phyloP scores from a whole-genome alignment of 2,113 vertebrate species.

The Ptyas mucosa region DNA sequence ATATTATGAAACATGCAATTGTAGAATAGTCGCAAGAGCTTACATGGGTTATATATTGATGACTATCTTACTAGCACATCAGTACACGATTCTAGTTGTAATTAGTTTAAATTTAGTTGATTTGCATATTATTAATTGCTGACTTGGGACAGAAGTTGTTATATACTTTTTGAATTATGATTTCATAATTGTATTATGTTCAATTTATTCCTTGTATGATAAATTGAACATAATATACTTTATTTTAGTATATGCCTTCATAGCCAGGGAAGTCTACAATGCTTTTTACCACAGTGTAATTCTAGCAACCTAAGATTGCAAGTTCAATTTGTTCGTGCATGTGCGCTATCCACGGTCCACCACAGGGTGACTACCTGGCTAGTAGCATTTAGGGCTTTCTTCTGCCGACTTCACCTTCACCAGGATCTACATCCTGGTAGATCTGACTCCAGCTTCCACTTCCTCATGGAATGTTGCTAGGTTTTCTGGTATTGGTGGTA shows the following conservation, averaged over 20 bases:
- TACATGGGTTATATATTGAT: not conserved
- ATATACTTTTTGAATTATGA: not conserved
- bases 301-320: not conserved
- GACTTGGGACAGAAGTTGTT: not conserved
- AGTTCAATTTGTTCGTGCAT: not conserved
- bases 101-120: not conserved
- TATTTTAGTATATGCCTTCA: not conserved
- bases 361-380: not conserved
- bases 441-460: not conserved
- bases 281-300: not conserved
- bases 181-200: not conserved
- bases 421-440: not conserved
- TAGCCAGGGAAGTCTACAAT: not conserved
- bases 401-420: not conserved
- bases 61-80: not conserved
- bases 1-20: not conserved
- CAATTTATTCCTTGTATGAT: not conserved
- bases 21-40: not conserved
- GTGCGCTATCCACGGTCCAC: not conserved
- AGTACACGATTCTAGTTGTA: not conserved
- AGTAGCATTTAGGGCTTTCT: not conserved
- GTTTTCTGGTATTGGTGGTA: not conserved
- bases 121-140: not conserved
- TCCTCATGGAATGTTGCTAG: not conserved
- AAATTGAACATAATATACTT: not conserved